Base-by-base conservation (phyloP, 2,888 invertebrate genomes). In the Drosophila mercatorum region DNA sequence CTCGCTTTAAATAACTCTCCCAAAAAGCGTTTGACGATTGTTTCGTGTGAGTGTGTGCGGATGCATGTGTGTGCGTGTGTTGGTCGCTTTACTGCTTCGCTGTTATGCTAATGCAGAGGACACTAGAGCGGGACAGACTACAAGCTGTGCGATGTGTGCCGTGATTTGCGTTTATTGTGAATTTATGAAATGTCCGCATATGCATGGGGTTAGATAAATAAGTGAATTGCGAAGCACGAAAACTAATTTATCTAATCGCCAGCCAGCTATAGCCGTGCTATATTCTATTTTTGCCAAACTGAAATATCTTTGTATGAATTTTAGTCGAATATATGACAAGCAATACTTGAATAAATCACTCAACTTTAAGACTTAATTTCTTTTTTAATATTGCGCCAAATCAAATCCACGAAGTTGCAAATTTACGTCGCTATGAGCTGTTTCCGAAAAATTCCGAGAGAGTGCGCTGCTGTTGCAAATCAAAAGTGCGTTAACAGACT, bases 21-120 rank as follows among this genome's bases (percentile, higher is more conserved):
- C 68, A 38, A 72, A 78, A 79, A 80, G 73, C 73, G 76, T 76
- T 66, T 67, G 76, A 68, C 76, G 78, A 72, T 78, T 79, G 76
- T 79, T 66, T 28, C 38, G 40, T 57, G 41, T 46, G 34, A 47
- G 38, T 17, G 38, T 17, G 38, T 52, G 12, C 12, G 5, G 5
- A 5, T 40, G 28, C 28, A 51, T 61, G 43, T 12, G 47, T 38
- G 44, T 34, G 34, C 22, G 12, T 40, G 8, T 31, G 44, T 43
- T 53, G 60, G 76, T 46, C 49, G 51, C 34, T 56, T 53, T 65
- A 64, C 69, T 74, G 47, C n/a, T 76, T 69, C 55, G 58, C 31
- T 60, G n/a, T 75, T 55, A 62, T 58, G 63, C 55, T 63, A 52
- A 66, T 66, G 72, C 52, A 43, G 47, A 56, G 53, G 47, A 51